phyloP scores from a whole-genome alignment of 2,113 vertebrate species.

The Rhinopomastus cyanomelas region DNA sequence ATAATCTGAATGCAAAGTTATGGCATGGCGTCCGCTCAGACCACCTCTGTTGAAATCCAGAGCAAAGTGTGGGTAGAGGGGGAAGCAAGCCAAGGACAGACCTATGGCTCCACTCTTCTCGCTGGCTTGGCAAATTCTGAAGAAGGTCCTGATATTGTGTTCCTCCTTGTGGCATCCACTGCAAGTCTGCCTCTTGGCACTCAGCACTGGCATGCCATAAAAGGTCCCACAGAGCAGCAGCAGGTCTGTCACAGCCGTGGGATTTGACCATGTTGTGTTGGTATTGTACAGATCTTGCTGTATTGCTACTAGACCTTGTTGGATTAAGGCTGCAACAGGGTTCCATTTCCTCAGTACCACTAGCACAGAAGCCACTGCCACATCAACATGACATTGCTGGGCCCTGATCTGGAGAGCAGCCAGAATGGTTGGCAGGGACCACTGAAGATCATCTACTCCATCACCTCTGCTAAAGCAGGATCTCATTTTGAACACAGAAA shows the following conservation, averaged over 20 bases:
- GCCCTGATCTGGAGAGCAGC: no score
- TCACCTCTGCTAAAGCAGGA: no score
- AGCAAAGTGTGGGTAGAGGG: not conserved
- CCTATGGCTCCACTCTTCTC: not conserved
- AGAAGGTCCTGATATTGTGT: no score
- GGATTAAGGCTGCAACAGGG: not conserved
- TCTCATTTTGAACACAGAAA: no score
- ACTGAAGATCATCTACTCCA: no score
- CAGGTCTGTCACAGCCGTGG: not conserved
- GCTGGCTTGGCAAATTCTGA: not conserved
- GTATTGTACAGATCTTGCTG: rapidly evolving
- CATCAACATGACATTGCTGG: not conserved
- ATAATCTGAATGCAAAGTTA: not conserved
- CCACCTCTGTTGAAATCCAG: not conserved
- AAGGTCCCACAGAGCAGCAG: not conserved
- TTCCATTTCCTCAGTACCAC: not conserved
- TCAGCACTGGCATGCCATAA: not conserved
- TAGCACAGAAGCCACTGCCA: not conserved
- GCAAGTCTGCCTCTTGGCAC: not conserved
- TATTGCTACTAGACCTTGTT: not conserved
- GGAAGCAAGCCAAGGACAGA: not conserved
- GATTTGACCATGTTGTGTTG: rapidly evolving
- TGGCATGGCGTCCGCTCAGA: not conserved
- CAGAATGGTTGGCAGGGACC: no score
- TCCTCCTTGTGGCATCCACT: not conserved